Conservation (phyloP, 2,888 invertebrate genomes). For the Aplocera efformata region DNA sequence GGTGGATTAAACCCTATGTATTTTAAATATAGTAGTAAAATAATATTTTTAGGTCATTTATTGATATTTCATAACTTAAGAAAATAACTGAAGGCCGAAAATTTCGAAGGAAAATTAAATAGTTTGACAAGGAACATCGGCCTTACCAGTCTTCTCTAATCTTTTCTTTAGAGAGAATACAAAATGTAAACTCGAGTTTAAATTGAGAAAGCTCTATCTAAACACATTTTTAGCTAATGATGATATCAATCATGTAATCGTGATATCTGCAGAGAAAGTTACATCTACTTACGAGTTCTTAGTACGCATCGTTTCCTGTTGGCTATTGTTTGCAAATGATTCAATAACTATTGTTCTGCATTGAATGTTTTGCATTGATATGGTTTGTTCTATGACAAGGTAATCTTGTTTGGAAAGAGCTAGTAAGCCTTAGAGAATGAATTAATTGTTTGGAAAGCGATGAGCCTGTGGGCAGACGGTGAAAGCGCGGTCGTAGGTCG, state of each 20-base stretch:
- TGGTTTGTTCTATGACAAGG: constrained; percentile 20
- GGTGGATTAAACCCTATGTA: too few relatives aligned
- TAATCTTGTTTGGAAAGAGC: constrained; percentile 25
- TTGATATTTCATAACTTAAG: too few relatives aligned
- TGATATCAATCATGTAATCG: constrained; percentile 43
- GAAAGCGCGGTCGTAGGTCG: constrained; percentile 63
- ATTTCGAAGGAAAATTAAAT: too few relatives aligned
- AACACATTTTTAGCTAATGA: constrained; percentile 34
- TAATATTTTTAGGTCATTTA: too few relatives aligned
- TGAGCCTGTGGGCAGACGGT: constrained; percentile 42
- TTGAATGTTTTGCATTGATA: constrained; percentile 30
- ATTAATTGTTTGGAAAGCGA: constrained; percentile 39
- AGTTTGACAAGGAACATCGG: too few relatives aligned
- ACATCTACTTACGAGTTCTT: constrained; percentile 39
- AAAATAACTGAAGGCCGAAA: too few relatives aligned
- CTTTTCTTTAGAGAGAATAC: too few relatives aligned
- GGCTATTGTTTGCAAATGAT: constrained; percentile 65
- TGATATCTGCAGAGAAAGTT: constrained; percentile 46
- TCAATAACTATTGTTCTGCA: constrained; percentile 43
- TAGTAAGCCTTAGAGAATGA: constrained; percentile 30
- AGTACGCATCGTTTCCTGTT: constrained; percentile 50
- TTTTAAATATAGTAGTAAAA: too few relatives aligned
- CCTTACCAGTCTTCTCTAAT: too few relatives aligned
- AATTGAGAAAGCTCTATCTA: too few relatives aligned
- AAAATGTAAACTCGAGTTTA: too few relatives aligned